phyloP scores from a whole-genome alignment of 2,113 vertebrate genomes.

The Phrynosoma blainvillii region DNA sequence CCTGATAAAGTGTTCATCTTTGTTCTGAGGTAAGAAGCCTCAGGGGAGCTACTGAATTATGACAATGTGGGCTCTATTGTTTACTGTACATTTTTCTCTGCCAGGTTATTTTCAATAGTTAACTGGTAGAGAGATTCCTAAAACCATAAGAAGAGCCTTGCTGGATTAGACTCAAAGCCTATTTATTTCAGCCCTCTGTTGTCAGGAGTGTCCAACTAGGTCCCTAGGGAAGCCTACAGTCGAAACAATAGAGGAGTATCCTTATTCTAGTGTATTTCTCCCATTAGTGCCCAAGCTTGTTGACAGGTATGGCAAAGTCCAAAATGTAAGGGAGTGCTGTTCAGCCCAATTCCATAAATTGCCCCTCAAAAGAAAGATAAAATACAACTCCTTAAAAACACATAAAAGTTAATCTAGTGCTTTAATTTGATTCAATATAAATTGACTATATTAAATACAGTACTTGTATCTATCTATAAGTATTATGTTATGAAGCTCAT shows the following conservation, averaged over 20 bases:
- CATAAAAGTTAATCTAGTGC: neutral
- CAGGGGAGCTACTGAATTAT: neutral
- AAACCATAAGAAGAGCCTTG: neutral
- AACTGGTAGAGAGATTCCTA: slow-evolving; percentile 52
- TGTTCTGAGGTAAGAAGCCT: neutral
- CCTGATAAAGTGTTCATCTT: neutral
- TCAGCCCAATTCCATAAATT: neutral
- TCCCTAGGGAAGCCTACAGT: neutral
- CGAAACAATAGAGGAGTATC: neutral
- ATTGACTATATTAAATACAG: too few relatives aligned
- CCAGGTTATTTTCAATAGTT: slow-evolving; percentile 55
- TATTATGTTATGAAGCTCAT: neutral
- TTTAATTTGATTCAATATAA: neutral
- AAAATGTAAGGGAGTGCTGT: neutral
- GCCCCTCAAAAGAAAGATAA: neutral
- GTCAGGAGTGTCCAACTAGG: neutral
- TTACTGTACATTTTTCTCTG: slow-evolving; percentile 8
- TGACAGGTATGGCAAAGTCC: neutral
- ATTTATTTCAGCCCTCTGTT: neutral
- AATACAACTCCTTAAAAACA: neutral
- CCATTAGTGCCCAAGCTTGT: neutral
- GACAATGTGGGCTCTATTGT: slow-evolving; percentile 2
- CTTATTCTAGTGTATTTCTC: neutral
- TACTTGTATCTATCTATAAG: neutral
- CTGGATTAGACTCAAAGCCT: neutral